A percentile compares a stretch with the other conserved stretches of the same genome.
phyloP scores from a whole-genome alignment of 2,888 invertebrate species.

The Cephus runcator region DNA sequence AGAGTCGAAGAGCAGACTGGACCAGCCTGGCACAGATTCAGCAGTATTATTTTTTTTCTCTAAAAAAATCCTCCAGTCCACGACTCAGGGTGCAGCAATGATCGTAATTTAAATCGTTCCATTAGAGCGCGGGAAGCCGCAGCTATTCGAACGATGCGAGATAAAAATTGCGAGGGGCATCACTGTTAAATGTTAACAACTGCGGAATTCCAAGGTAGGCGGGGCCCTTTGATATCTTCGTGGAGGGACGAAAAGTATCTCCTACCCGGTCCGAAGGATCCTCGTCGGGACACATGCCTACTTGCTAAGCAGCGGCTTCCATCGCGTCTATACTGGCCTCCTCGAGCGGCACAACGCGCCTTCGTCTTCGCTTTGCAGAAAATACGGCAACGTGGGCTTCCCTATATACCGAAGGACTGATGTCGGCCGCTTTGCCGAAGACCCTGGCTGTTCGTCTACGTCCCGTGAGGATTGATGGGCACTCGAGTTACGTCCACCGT shows the following conservation, averaged over 20 bases:
- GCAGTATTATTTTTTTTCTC: not conserved
- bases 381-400: slow-evolving; percentile 31
- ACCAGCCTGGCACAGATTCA: not conserved
- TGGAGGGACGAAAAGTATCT: slow-evolving; percentile 19
- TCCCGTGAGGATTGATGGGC: slow-evolving; percentile 61
- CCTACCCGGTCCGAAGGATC: slow-evolving; percentile 9
- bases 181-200: slow-evolving; percentile 55
- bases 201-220: slow-evolving; percentile 48
- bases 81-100: not conserved
- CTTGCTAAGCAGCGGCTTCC: slow-evolving; percentile 53
- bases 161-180: slow-evolving; percentile 43
- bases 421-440: slow-evolving; percentile 59
- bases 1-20: not conserved
- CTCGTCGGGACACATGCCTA: slow-evolving; percentile 44
- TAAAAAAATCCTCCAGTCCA: not conserved
- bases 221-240: slow-evolving; percentile 34
- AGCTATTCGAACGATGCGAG: slow-evolving; percentile 26
- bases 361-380: slow-evolving; percentile 28
- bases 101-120: slow-evolving; percentile 34
- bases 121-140: slow-evolving; percentile 22
- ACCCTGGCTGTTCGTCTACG: slow-evolving; percentile 61
- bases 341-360: slow-evolving; percentile 31
- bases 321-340: slow-evolving; percentile 31
- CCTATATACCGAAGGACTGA: slow-evolving; percentile 36
- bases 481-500: slow-evolving; percentile 42